phyloP scores from a whole-genome alignment of 2,888 invertebrate genomes.

The Sphecodes monilicornis region DNA sequence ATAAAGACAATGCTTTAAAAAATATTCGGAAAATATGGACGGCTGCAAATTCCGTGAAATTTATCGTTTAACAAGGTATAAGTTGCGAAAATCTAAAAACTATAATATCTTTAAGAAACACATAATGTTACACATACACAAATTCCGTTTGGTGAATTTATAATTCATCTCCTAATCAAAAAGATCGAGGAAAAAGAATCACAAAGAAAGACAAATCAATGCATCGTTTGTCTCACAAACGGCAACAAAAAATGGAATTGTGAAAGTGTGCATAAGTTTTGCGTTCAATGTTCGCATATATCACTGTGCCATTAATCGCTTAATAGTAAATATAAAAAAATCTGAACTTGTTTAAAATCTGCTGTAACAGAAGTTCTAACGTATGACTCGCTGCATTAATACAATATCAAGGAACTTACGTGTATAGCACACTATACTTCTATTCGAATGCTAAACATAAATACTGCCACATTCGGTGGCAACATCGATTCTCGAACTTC shows the following conservation, averaged over 20 bases:
- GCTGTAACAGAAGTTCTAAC: slow-evolving; percentile 1
- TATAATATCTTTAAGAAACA: slow-evolving; percentile 12
- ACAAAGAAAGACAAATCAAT: background rate
- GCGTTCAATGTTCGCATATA: background rate
- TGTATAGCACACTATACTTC: slow-evolving; percentile 11
- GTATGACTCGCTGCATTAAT: background rate
- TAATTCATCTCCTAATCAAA: background rate
- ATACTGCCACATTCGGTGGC: background rate
- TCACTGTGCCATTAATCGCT: slow-evolving; percentile 20
- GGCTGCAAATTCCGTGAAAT: slow-evolving; percentile 39
- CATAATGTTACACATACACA: background rate
- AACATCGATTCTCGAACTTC: background rate
- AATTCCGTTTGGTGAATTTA: background rate
- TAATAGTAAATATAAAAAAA: slow-evolving; percentile 34
- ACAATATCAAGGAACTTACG: slow-evolving; percentile 39
- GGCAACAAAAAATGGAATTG: slow-evolving; percentile 33
- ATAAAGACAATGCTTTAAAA: slow-evolving; percentile 36
- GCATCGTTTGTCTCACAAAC: background rate
- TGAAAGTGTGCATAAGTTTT: slow-evolving; percentile 1
- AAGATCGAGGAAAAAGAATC: background rate
- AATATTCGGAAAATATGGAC: slow-evolving; percentile 45
- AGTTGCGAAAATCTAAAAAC: slow-evolving; percentile 2
- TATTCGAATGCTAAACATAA: slow-evolving; percentile 3
- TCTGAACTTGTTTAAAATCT: background rate
- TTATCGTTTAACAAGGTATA: slow-evolving; percentile 19